Base-by-base conservation (phyloP, 2,888 invertebrate genomes). In the Calameuta pallipes region DNA sequence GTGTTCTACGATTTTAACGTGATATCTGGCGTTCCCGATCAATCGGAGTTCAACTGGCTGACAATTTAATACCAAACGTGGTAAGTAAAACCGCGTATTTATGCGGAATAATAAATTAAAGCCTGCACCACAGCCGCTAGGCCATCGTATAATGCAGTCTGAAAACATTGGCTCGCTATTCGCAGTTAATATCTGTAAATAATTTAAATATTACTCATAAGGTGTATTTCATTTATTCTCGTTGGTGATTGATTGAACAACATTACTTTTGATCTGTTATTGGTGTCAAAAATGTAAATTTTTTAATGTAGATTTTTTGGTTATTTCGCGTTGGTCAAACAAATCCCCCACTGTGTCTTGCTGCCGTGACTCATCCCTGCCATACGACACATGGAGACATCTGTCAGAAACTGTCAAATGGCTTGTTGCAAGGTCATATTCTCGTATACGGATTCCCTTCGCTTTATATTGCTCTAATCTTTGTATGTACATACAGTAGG, bases 111-210 rank as follows among this genome's bases (percentile, higher is more conserved):
- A 11, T 31, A 11, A 31, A 31, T 56, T 56, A 56, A 23, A 71
- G 73, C 13, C 73, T 73, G 79, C 73, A 74, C 78, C 78, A 83
- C 82, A 82, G 84, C 81, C 82, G 78, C 84, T 83, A 76, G 79
- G 68, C 80, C 75, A 73, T 56, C 23, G 71, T 82, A 82, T 78
- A 31, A 81, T 80, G 80, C 77, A 74, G 77, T 71, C 79, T 33
- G 75, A 83, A 85, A 86, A 84, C 81, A 80, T 83, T 56, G 23
- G 23, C 41, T 23, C 41, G 23, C 41, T 56, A 56, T 56, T 56
- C 9, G 23, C 41, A 23, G 6, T 6, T 56, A 56, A 56, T 6
- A 41, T 56, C 6, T 23, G 23, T 56, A 56, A 56, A 23, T 56
- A 56, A 56, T 56, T 23, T 9, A 23, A 56, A 23, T 56, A 56